Percentiles rank a stretch among this genome's conserved stretches.
Evolutionary conservation across 2,797 vertebrate genomes (phyloP).

Genomic region (Rhinogobio ventralis): DNA sequence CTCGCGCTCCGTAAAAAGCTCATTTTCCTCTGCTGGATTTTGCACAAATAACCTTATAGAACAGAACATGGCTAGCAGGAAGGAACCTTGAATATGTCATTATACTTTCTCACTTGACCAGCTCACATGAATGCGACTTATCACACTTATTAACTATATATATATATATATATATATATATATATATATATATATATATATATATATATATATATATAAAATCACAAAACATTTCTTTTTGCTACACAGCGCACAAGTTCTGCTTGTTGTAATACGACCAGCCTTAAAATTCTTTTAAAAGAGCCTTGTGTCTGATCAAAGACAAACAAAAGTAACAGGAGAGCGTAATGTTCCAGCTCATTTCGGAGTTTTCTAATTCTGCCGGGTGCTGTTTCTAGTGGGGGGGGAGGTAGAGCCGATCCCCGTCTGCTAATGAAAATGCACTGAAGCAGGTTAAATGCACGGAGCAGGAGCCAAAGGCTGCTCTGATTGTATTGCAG

Average conservation of each 20-base stretch:
- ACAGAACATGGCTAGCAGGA: not conserved
- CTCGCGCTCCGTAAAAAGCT: slow-evolving; percentile 6
- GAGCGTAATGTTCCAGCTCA: slow-evolving; percentile 34
- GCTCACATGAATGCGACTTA: slow-evolving; percentile 27
- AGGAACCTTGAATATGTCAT: slow-evolving; percentile 43
- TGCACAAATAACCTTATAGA: slow-evolving; percentile 43
- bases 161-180: too few species aligned
- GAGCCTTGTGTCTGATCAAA: slow-evolving; percentile 4
- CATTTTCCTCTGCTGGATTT: slow-evolving; percentile 22
- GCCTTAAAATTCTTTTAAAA: slow-evolving; percentile 22
- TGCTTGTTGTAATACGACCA: slow-evolving; percentile 9
- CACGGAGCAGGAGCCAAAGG: slow-evolving; percentile 62
- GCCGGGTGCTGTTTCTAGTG: slow-evolving; percentile 37
- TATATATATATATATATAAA: too few species aligned
- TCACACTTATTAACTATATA: slow-evolving; percentile 35
- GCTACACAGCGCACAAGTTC: not conserved
- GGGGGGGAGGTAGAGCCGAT: slow-evolving; percentile 52
- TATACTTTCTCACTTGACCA: slow-evolving; percentile 44
- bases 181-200: too few species aligned
- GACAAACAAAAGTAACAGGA: slow-evolving; percentile 50
- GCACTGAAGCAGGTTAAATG: slow-evolving; percentile 69
- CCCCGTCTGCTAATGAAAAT: slow-evolving; percentile 66
- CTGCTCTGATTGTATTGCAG: slow-evolving; percentile 64
- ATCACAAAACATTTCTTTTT: not conserved
- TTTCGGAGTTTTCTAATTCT: slow-evolving; percentile 51